These are phyloP conservation scores for Alsophila aescularia DNA, from an alignment of 2,888 invertebrate genomes.

Conservation along the genomic window DNA sequence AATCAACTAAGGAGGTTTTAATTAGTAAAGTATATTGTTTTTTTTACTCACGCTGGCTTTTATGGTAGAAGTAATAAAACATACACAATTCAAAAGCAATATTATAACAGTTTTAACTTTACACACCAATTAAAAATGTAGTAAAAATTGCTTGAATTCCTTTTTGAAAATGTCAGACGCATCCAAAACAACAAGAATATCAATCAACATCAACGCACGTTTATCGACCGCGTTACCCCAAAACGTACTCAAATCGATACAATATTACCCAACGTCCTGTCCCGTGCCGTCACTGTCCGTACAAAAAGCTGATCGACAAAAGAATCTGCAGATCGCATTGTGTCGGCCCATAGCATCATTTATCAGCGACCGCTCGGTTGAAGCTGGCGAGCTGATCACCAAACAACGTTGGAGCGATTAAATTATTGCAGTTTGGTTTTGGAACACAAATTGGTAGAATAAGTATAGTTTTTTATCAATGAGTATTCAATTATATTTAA, in stretches of 20 bases:
- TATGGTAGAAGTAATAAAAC: too few relatives aligned
- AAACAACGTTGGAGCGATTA: slow-evolving; percentile 73
- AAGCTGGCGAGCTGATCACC: slow-evolving; percentile 57
- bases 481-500: too few relatives aligned
- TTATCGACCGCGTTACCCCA: slow-evolving; percentile 32
- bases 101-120: too few relatives aligned
- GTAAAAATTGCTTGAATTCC: too few relatives aligned
- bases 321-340: slow-evolving; percentile 81
- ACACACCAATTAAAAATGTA: too few relatives aligned
- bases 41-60: too few relatives aligned
- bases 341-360: slow-evolving; percentile 69
- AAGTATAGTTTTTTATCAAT: too few relatives aligned
- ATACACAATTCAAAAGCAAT: too few relatives aligned
- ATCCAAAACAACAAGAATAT: neutral
- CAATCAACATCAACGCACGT: slow-evolving; percentile 20
- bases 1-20: too few relatives aligned
- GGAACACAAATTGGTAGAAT: neutral
- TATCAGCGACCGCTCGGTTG: slow-evolving; percentile 75
- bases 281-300: slow-evolving; percentile 73
- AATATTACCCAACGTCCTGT: slow-evolving; percentile 49
- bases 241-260: slow-evolving; percentile 40
- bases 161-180: slow-evolving; percentile 2
- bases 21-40: too few relatives aligned
- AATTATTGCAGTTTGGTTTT: slow-evolving; percentile 58
- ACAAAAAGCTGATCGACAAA: slow-evolving; percentile 80